These are phyloP conservation scores for Cyprinus carpio DNA, from an alignment of 2,113 vertebrate species.

Conservation along the genomic window DNA sequence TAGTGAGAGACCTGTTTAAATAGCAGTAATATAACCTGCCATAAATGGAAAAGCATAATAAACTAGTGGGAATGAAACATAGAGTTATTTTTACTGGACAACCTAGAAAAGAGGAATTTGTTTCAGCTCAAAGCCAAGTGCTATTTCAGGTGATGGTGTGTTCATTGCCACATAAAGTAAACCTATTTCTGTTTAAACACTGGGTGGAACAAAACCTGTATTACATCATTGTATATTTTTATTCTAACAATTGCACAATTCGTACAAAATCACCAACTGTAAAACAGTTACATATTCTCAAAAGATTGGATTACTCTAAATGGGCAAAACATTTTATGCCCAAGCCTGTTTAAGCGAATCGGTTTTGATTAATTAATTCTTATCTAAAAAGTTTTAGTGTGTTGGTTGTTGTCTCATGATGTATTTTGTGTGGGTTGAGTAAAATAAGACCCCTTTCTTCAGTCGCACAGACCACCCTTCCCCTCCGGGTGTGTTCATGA, in stretches of 20 bases:
- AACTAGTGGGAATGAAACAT: neutral
- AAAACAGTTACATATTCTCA: neutral
- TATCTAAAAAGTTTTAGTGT: conserved; percentile 1
- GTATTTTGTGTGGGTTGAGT: conserved; percentile 41
- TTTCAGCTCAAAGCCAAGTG: neutral
- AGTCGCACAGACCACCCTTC: neutral
- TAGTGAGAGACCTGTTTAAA: conserved; percentile 13
- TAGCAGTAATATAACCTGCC: conserved; percentile 29
- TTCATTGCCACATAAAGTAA: conserved; percentile 30
- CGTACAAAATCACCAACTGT: neutral
- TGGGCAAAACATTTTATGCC: neutral
- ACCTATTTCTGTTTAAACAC: conserved; percentile 12
- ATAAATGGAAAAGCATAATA: conserved; percentile 30
- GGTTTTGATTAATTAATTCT: neutral
- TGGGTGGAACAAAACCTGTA: neutral
- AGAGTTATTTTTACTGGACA: neutral
- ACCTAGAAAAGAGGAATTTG: conserved; percentile 16
- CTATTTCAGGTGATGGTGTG: conserved; percentile 24
- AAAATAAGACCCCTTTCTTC: conserved; percentile 42
- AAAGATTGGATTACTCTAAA: neutral
- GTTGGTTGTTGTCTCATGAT: conserved; percentile 21
- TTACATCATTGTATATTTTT: conserved; percentile 2
- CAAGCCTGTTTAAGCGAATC: neutral
- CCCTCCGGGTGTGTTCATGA: conserved; percentile 36
- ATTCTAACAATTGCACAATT: neutral